A percentile compares a stretch with the other conserved stretches of the same genome.
phyloP scores from a whole-genome alignment of 2,113 vertebrate species.

The Trogon melanurus region DNA sequence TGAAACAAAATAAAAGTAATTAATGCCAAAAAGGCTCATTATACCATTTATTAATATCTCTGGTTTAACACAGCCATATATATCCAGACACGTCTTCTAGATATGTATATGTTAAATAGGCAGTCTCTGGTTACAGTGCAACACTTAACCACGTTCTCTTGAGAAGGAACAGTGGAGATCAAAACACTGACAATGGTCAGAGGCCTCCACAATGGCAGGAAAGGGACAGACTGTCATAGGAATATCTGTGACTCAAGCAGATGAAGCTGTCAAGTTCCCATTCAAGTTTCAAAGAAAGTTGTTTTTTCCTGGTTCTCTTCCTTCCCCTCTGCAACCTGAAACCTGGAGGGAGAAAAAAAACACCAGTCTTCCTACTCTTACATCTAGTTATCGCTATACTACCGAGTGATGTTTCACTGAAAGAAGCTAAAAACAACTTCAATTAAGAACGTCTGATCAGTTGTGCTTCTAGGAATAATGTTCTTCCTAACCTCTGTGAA shows the following conservation, averaged over 20 bases:
- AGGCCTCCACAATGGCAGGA: not conserved
- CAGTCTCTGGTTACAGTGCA: not conserved
- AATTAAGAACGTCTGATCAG: not conserved
- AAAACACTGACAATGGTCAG: not conserved
- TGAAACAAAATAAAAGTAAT: not conserved
- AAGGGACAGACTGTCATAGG: rapidly evolving
- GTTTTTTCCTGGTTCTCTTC: not conserved
- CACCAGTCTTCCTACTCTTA: not conserved
- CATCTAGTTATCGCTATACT: not conserved
- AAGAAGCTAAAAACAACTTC: not conserved
- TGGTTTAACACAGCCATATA: not conserved
- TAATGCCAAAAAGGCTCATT: not conserved
- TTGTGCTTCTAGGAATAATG: not conserved
- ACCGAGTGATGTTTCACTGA: not conserved
- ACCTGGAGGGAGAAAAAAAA: not conserved
- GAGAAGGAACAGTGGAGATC: not conserved
- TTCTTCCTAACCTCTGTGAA: not conserved
- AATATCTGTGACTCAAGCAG: not conserved
- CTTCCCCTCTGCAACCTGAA: not conserved
- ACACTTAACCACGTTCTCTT: rapidly evolving
- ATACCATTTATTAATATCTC: not conserved
- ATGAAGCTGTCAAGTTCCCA: not conserved
- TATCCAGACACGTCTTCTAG: not conserved
- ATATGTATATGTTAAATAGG: rapidly evolving
- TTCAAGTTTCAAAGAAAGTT: not conserved